Evolutionary conservation across 2,113 vertebrate species (phyloP).

Genomic region (Oncorhynchus masou): DNA sequence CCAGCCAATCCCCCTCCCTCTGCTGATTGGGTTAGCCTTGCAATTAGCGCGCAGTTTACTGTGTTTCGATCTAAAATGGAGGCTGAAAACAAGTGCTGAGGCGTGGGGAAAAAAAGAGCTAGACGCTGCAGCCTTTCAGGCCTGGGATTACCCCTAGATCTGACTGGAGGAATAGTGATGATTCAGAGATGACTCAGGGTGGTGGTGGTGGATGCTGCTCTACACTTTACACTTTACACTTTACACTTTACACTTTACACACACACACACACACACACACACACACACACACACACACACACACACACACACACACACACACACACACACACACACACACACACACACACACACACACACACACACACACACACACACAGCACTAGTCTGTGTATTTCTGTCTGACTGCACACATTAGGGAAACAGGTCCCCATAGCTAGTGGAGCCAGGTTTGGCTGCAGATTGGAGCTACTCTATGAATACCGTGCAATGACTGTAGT

Average conservation of each 20-base stretch:
- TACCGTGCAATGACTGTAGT: no score
- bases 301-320: background rate
- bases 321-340: background rate
- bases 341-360: background rate
- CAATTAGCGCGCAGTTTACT: conserved; percentile 54
- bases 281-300: no score
- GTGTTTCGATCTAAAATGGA: conserved; percentile 61
- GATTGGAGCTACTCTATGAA: no score
- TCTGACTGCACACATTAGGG: background rate
- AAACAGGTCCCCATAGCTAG: background rate
- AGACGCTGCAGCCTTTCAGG: conserved; percentile 18
- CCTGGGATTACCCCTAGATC: background rate
- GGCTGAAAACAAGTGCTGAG: conserved; percentile 63
- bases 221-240: background rate
- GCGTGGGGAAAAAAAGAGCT: conserved; percentile 37
- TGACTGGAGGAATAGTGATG: background rate
- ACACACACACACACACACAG: background rate
- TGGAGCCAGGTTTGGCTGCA: no score
- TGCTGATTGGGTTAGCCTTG: conserved; percentile 61
- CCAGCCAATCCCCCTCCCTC: conserved; percentile 45
- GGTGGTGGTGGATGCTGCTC: background rate
- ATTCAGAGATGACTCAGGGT: conserved; percentile 30
- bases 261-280: no score
- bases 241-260: no score
- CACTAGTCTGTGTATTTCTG: background rate